Conservation (phyloP, 2,113 vertebrate genomes). For the Stercorarius parasiticus region DNA sequence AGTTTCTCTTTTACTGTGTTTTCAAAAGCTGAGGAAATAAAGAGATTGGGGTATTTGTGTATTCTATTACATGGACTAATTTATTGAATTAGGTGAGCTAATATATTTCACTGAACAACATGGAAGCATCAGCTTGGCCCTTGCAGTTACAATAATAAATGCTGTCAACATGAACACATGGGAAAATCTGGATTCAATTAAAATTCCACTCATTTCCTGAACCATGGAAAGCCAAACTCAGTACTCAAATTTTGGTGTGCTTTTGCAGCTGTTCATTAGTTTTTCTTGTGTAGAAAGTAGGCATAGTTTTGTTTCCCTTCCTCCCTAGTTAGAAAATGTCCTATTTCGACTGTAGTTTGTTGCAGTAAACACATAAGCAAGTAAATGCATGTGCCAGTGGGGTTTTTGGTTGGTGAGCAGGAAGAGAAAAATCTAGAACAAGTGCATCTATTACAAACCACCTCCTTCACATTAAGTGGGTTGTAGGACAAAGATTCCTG, state of each 20-base stretch:
- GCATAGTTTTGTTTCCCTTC: not conserved
- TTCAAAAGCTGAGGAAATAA: not conserved
- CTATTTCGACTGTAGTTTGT: not conserved
- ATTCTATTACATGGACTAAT: not conserved
- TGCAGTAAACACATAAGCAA: not conserved
- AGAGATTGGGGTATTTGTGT: not conserved
- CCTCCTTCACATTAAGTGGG: not conserved
- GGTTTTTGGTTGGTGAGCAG: not conserved
- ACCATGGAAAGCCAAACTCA: slow-evolving; percentile 15
- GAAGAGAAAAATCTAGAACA: not conserved
- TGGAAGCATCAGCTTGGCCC: not conserved
- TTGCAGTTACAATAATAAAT: slow-evolving; percentile 44
- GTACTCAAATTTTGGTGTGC: slow-evolving; percentile 28
- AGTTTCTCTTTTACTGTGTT: not conserved
- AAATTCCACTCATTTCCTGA: slow-evolving; percentile 62
- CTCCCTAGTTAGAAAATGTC: not conserved
- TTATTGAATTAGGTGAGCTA: not conserved
- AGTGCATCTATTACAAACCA: not conserved
- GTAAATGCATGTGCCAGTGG: not conserved
- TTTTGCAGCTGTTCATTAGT: slow-evolving; percentile 46
- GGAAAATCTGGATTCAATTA: slow-evolving; percentile 55
- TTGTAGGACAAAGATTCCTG: not conserved
- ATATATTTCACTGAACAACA: slow-evolving; percentile 7
- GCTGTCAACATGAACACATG: slow-evolving; percentile 38
- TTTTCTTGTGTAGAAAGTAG: slow-evolving; percentile 23